Evolutionary conservation across 64 coral and sea anemone genomes (phyloP), one percentile per base, ranked within the genome.

Genomic region (Porites lutea): DNA sequence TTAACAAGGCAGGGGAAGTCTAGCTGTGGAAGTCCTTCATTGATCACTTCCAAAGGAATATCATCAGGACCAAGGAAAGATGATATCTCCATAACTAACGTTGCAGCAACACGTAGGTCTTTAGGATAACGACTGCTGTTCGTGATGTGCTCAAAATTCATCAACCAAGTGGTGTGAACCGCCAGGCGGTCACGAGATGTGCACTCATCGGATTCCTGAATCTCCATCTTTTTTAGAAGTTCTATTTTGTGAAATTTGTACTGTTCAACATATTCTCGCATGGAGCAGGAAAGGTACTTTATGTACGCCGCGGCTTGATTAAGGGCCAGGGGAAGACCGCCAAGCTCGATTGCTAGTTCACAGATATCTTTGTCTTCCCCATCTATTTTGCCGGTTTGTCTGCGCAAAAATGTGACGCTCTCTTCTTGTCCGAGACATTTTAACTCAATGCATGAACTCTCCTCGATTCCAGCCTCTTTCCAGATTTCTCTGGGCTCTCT

Each of bases 21-120:
- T 59, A 59, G 49, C 13, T 78, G 68, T 13, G 83, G 48, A 15
- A 93, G 48, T 12, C 90, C 95, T 83, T 93, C 48, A 53, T 96
- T 96, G 59, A 96, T 93, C 11, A 96, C 66, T 74, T 96, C 86
- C 45, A 53, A 77, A 43, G 95, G 95, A 77, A 96, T 96, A 16
- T 96, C 95, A 71, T 96, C 95, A 22, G 95, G 95, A 2, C 58
- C 92, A 52, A 96, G 78, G 60, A 86, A 96, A 7, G 90, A 79
- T 9, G 60, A 73, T 43, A 96, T 74, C 20, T 93, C 78, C 86
- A 96, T 96, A 16, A 93, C 67, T 1, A 96, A 20, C 6, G 86
- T 79, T 22, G 90, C 57, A 22, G 90, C 90, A 45, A 58, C 12
- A 3, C 95, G 90, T 16, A 96, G 55, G 15, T 92, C 70, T 60